Evolutionary conservation across 2,113 vertebrate genomes (phyloP), one percentile per base, ranked within the genome.

Genomic region (Dipodomys stephensi): DNA sequence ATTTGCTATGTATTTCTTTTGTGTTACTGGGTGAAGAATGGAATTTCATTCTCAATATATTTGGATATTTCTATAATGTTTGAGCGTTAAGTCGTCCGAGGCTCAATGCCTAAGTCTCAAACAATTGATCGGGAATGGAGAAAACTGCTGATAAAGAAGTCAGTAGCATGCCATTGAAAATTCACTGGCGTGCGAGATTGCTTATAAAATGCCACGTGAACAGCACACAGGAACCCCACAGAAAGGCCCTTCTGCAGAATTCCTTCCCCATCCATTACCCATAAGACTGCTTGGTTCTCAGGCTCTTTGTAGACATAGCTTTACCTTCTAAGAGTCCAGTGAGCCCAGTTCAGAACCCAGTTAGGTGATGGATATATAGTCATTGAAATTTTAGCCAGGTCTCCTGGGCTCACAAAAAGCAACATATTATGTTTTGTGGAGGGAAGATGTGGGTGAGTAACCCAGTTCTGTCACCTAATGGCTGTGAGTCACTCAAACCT

Each of bases 381-480:
- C 25, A 35, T 32, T 68, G 71, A 80, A 87, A 72, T 53, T 89
- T 65, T 67, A 67, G 44, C 11, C 19, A 22, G 35, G 39, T 28
- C 79, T 76, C 1, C 77, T 13, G 12, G 83, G 35, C 35, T 80
- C 18, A 71, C 7, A 78, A 62, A 84, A 71, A 16, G 30, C 53
- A 39, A 69, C 71, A 4, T 5, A 23, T 35, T 32, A 35, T 62
- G 32, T 35, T 82, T 53, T 39, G 49, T 28, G 39, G 25, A 73
- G 27, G 32, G 44, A 83, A 89, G 60, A 65, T 2, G 1, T 49
- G 49, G 62, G 39, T 20, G 27, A 93, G 62, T 60, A 79, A 90
- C 68, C 77, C 22, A 73, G 89, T 92, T 90, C 78, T 90, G 82
- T 73, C 83, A 67, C 44, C 8, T 53, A 80, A n/a, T 6, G 87